These are phyloP conservation scores for Papilio polytes DNA, from an alignment of 1,140 invertebrate genomes.

Conservation along the genomic window DNA sequence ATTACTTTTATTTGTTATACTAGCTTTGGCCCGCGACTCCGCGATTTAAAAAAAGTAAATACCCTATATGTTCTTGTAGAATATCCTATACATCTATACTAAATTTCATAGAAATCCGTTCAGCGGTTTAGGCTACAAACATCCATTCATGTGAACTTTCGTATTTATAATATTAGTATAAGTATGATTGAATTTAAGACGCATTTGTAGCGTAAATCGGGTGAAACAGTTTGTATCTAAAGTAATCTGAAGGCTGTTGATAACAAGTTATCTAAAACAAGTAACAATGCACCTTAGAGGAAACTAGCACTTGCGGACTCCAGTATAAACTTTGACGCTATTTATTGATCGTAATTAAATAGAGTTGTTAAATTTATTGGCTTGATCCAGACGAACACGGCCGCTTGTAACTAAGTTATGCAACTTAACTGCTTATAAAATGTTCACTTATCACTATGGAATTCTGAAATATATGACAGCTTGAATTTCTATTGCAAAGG, in stretches of 20 bases:
- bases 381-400: constrained; percentile 24
- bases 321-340: constrained; percentile 15
- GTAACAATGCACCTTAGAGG: constrained; percentile 12
- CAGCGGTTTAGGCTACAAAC: no score
- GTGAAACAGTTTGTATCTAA: neutral
- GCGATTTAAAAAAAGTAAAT: no score
- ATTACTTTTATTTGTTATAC: no score
- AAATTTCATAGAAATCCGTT: no score
- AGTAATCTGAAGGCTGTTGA: neutral
- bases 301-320: constrained; percentile 35
- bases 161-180: no score
- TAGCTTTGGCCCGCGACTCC: no score
- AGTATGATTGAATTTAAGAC: no score
- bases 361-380: constrained; percentile 41
- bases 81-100: no score
- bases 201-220: no score
- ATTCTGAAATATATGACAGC: constrained; percentile 6
- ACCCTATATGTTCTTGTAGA: no score
- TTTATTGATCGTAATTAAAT: constrained; percentile 44
- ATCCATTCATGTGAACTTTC: no score
- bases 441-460: constrained; percentile 16
- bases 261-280: neutral
- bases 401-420: constrained; percentile 17
- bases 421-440: constrained; percentile 23
- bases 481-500: neutral